These are phyloP conservation scores for Ceratosolen solmsi DNA, from an alignment of 1,140 invertebrate species.

Conservation along the genomic window DNA sequence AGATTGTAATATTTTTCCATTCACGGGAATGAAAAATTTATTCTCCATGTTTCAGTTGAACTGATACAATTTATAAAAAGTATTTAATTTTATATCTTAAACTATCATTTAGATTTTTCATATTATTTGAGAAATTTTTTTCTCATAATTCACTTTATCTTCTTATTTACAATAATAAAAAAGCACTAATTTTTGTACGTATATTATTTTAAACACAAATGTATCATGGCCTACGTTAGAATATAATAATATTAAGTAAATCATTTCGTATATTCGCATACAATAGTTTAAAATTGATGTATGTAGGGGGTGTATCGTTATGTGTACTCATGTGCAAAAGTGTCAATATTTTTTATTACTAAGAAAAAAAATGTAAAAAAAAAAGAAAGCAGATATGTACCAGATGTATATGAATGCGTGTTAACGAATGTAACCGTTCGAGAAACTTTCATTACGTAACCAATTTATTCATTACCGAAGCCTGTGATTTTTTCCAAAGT, in stretches of 20 bases:
- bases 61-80: conserved; percentile 21
- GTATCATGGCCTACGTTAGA: conserved; percentile 65
- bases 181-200: neutral
- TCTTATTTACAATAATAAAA: neutral
- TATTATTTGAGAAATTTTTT: conserved; percentile 2
- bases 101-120: conserved; percentile 35
- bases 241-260: conserved; percentile 58
- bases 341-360: conserved; percentile 42
- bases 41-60: conserved; percentile 24
- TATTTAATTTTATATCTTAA: conserved; percentile 27
- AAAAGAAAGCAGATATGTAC: conserved; percentile 9
- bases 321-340: conserved; percentile 40
- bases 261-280: conserved; percentile 51
- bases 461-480: conserved; percentile 46
- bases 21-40: conserved; percentile 12
- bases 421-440: neutral
- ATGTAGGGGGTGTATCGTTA: conserved; percentile 37
- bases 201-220: conserved; percentile 56
- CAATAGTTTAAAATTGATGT: conserved; percentile 49
- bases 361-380: conserved; percentile 35
- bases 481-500: conserved; percentile 52
- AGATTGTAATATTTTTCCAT: conserved; percentile 25
- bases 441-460: conserved; percentile 26
- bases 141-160: neutral
- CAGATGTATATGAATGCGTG: conserved; percentile 1